Conservation (phyloP, 1,140 invertebrate genomes). For the Habropoda laboriosa region DNA sequence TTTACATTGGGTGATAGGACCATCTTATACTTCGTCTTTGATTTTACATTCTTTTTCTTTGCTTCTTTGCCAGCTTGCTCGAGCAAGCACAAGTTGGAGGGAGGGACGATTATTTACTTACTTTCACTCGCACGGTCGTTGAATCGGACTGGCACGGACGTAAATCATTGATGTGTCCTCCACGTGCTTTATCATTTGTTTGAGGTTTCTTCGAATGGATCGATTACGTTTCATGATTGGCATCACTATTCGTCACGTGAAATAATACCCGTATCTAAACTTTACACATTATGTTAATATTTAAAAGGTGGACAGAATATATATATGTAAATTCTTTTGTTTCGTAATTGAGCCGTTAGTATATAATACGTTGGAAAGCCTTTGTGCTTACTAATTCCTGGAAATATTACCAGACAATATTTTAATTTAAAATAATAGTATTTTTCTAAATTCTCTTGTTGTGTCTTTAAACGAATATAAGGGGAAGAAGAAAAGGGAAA, state of each 20-base stretch:
- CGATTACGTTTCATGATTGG: neutral
- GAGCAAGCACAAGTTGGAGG: constrained; percentile 48
- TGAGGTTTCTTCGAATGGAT: neutral
- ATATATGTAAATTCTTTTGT: too few relatives aligned
- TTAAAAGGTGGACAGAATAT: neutral
- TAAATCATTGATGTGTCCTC: constrained; percentile 47
- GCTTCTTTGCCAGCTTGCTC: neutral
- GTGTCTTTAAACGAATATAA: neutral
- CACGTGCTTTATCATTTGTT: constrained; percentile 22
- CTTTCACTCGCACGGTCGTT: constrained; percentile 69
- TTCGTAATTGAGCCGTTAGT: too few relatives aligned
- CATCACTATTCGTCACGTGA: neutral
- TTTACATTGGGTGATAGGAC: too few relatives aligned
- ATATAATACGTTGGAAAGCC: too few relatives aligned
- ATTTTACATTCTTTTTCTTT: neutral
- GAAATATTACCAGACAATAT: too few relatives aligned
- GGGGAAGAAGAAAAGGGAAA: constrained; percentile 2
- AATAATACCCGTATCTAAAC: too few relatives aligned
- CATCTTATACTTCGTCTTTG: too few relatives aligned
- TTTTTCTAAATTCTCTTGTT: neutral
- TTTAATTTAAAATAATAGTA: neutral
- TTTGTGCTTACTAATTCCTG: too few relatives aligned
- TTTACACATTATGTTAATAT: neutral
- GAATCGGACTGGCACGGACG: constrained; percentile 22
- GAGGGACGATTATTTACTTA: constrained; percentile 72